Evolutionary conservation across 2,797 vertebrate genomes (phyloP), one percentile per base, ranked within the genome.

Genomic region (Clangula hyemalis): DNA sequence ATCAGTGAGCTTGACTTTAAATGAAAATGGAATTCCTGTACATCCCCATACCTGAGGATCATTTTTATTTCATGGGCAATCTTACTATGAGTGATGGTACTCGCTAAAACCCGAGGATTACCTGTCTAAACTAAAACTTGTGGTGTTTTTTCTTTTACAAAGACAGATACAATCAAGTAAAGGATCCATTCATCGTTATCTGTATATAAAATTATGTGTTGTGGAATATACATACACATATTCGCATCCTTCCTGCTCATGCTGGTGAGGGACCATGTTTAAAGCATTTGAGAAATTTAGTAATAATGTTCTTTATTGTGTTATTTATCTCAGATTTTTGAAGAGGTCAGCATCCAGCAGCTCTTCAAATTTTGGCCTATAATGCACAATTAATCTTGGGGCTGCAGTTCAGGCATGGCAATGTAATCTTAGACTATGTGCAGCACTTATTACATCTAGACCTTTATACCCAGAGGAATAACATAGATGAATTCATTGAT

Each of bases 401-500:
- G 69, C 65, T 80, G 58, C 91, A 74, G 62, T 85, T 87, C 84
- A 85, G 86, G 86, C 90, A 94, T 19, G 68, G 81, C 88, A 92
- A 72, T 62, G 77, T 75, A 90, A 95, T 94, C 83, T 82, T 86
- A 88, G 10, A 60, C 88, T 65, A 28, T 56, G 57, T 89, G 49
- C 87, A 83, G 75, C 84, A 83, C 81, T 94, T 94, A 96, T 70
- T 96, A 89, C 71, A 94, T 82, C 80, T 90, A 95, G 90, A 87
- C 69, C 88, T 95, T 90, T 89, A 92, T 93, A 93, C 86, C 92
- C 90, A 93, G 82, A 90, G 93, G 96, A 94, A 75, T 87, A 96
- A 89, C 84, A 25, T 10, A 85, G 90, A 97, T 94, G n/a, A 95
- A 96, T 96, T 96, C 91, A 95, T 92, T 95, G 95, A 96, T 97